These are phyloP conservation scores for Maconellicoccus hirsutus DNA, from an alignment of 1,140 invertebrate genomes.

Conservation along the genomic window DNA sequence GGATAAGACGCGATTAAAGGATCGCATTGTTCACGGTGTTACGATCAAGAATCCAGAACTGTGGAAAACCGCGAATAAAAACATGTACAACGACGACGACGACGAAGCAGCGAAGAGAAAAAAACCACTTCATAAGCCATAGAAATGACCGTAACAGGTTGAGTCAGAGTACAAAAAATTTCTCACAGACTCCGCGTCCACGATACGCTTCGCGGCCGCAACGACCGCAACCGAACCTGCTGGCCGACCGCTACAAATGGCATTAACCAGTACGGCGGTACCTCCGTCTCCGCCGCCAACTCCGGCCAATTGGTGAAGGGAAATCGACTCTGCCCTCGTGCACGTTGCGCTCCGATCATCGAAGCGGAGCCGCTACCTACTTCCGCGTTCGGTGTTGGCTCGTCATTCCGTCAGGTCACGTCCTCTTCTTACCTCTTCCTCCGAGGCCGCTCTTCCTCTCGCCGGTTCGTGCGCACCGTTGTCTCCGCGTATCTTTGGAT, in stretches of 20 bases:
- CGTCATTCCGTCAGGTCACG: constrained; percentile 1
- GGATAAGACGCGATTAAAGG: neutral
- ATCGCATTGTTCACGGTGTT: neutral
- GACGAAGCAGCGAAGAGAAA: no score
- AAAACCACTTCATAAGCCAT: neutral
- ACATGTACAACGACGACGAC: neutral
- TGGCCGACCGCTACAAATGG: no score
- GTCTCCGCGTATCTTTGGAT: no score
- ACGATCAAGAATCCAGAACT: neutral
- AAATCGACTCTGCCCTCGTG: neutral
- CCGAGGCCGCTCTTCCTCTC: neutral
- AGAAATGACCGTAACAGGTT: neutral
- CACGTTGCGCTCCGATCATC: neutral
- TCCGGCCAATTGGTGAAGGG: neutral
- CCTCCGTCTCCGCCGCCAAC: no score
- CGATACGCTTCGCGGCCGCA: no score
- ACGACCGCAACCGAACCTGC: no score
- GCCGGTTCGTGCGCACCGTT: neutral
- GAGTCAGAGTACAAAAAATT: neutral
- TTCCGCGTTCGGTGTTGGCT: neutral
- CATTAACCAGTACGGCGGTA: no score
- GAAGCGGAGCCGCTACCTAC: neutral
- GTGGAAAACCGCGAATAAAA: neutral
- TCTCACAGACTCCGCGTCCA: no score
- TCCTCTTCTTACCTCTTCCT: neutral